Conservation (phyloP, 2,888 invertebrate species). For the Nephrotoma appendiculata region DNA sequence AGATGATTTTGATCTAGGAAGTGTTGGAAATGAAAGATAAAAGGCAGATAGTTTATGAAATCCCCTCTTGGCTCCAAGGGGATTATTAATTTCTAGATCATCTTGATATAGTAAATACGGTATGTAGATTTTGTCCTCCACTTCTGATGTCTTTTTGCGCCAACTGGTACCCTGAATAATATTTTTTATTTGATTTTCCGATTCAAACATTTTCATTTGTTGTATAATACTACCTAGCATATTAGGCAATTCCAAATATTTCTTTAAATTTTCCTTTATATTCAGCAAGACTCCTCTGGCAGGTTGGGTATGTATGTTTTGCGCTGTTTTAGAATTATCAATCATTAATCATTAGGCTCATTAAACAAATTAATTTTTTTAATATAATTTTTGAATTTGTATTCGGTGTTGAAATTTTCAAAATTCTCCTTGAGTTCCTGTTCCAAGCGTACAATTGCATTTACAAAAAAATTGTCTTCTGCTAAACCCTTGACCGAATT, state of each 20-base stretch:
- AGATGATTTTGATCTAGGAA: too few species aligned
- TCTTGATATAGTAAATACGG: background rate
- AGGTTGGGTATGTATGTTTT: background rate
- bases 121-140: background rate
- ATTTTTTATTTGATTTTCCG: background rate
- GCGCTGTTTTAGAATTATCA: background rate
- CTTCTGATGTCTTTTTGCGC: background rate
- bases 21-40: too few species aligned
- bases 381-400: slow-evolving; percentile 5
- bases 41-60: too few species aligned
- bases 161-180: background rate
- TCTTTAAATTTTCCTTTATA: slow-evolving; percentile 1
- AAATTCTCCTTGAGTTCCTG: background rate
- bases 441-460: background rate
- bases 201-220: background rate
- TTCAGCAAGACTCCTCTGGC: background rate
- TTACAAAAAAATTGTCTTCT: too few species aligned
- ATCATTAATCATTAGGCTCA: slow-evolving; percentile 2
- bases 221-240: background rate
- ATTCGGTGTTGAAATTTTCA: background rate
- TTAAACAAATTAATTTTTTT: background rate
- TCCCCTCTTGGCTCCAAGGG: too few species aligned
- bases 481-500: background rate
- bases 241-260: background rate
- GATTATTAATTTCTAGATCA: background rate